Base-by-base conservation (phyloP, 2,888 invertebrate genomes). In the Agriopis aurantiaria region DNA sequence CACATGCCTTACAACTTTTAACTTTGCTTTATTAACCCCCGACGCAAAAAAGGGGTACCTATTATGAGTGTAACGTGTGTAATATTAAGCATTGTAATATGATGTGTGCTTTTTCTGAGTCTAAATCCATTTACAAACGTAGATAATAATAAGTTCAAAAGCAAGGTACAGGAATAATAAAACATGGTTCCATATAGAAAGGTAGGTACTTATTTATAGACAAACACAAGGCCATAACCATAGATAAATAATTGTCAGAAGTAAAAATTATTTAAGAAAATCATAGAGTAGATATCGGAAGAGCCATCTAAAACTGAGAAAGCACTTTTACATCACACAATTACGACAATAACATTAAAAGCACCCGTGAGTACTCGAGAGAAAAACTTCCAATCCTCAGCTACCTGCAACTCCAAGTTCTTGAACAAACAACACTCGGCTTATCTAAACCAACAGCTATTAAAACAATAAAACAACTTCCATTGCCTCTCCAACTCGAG, bases 381-480 rank as follows among this genome's bases (percentile, higher is more conserved):
- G 59, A 66, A 70, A 66, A 63, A 61, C 68, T 71, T 51, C 48
- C 45, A 55, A 65, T 48, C 52, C 40, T 59, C 53, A 60, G 23
- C 58, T 65, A 65, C 67, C 67, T 65, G 63, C 58, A 51, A 41
- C 60, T 70, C 41, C 46, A 61, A 63, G 53, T 52, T 40, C 48
- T 67, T 65, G 52, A 57, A 51, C 57, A 53, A 69, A 75, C 72
- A 70, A 58, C 70, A 67, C 68, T 72, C 65, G 49, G 58, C 68
- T 73, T 76, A 75, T 76, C 75, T 75, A 72, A 17, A 48, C 48
- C 66, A 49, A 60, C 73, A 69, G 73, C 72, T 67, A 75, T 77
- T 75, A 76, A 75, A 76, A 75, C 76, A 75, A 76, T 76, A 75
- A 77, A 73, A 71, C 71, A 73, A 77, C 68, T 72, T 74, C 68